phyloP scores from a whole-genome alignment of 1,140 invertebrate genomes.

The Gryon sp. region DNA sequence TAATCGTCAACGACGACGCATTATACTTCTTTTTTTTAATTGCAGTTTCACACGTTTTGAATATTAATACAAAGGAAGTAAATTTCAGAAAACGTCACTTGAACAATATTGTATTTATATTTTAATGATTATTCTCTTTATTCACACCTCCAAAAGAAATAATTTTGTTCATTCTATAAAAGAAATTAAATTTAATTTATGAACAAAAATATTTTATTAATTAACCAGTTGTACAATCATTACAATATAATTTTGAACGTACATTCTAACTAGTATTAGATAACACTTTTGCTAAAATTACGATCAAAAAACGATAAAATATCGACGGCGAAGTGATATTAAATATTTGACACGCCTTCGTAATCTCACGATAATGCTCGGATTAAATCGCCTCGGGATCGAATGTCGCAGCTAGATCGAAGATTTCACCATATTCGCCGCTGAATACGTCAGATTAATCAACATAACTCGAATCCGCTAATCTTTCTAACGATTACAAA shows the following conservation, averaged over 20 bases:
- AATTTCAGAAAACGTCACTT: no score
- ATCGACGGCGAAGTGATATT: slow-evolving; percentile 14
- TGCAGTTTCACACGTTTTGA: not conserved
- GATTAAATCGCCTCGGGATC: slow-evolving; percentile 51
- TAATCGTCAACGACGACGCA: slow-evolving; percentile 16
- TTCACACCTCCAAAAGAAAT: no score
- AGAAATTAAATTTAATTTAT: not conserved
- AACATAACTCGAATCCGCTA: slow-evolving; percentile 10
- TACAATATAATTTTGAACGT: not conserved
- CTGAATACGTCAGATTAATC: slow-evolving; percentile 11
- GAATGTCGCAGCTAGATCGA: slow-evolving; percentile 39
- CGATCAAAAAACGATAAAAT: not conserved
- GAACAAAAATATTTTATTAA: not conserved
- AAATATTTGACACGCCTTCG: slow-evolving; percentile 45
- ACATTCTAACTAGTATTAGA: slow-evolving; percentile 2
- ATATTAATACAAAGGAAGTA: slow-evolving; percentile 11
- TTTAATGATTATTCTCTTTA: no score
- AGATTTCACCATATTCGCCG: slow-evolving; percentile 47
- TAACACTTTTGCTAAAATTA: not conserved
- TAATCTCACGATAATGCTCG: slow-evolving; percentile 33
- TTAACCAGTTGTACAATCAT: no score
- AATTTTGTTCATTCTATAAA: no score
- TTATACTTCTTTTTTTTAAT: slow-evolving; percentile 22
- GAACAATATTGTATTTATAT: no score
- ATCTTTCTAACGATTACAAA: slow-evolving; percentile 17